Conservation (phyloP, 2,797 vertebrate genomes). For the Sebastolobus altivelis region DNA sequence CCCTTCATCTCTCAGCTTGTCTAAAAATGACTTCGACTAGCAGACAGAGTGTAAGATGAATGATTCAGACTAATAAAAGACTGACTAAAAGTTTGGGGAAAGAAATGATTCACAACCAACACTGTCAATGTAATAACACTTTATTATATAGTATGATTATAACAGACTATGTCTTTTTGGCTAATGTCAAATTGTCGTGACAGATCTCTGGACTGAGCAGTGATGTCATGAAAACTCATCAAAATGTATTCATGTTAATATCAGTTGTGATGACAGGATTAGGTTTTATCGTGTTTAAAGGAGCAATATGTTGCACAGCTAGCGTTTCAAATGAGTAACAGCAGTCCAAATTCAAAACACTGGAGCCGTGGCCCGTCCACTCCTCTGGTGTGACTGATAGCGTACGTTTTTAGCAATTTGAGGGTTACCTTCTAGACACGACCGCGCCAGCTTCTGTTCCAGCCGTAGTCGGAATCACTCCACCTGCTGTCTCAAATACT, state of each 20-base stretch:
- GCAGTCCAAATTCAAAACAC: too few relatives aligned
- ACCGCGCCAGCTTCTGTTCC: too few relatives aligned
- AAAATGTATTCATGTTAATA: neutral
- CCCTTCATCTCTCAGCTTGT: conserved; percentile 46
- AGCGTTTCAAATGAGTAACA: too few relatives aligned
- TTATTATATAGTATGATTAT: neutral
- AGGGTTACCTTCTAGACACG: too few relatives aligned
- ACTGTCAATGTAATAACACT: conserved; percentile 12
- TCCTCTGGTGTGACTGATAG: too few relatives aligned
- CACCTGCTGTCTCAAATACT: too few relatives aligned
- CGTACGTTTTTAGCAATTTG: too few relatives aligned
- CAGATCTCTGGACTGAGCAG: neutral
- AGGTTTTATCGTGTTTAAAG: neutral
- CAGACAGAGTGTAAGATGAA: conserved; percentile 32
- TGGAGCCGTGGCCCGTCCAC: too few relatives aligned
- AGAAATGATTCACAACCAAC: conserved; percentile 22
- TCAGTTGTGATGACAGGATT: neutral
- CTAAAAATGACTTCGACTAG: conserved; percentile 38
- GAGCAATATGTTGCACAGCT: too few relatives aligned
- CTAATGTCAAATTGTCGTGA: neutral
- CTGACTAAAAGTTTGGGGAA: conserved; percentile 35
- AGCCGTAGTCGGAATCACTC: too few relatives aligned
- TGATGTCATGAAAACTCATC: neutral
- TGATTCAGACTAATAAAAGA: conserved; percentile 34
- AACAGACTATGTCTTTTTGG: neutral